A percentile compares a stretch with the other conserved stretches of the same genome.
Evolutionary conservation across 2,113 vertebrate genomes (phyloP).

Genomic region (Oncorhynchus kisutch): DNA sequence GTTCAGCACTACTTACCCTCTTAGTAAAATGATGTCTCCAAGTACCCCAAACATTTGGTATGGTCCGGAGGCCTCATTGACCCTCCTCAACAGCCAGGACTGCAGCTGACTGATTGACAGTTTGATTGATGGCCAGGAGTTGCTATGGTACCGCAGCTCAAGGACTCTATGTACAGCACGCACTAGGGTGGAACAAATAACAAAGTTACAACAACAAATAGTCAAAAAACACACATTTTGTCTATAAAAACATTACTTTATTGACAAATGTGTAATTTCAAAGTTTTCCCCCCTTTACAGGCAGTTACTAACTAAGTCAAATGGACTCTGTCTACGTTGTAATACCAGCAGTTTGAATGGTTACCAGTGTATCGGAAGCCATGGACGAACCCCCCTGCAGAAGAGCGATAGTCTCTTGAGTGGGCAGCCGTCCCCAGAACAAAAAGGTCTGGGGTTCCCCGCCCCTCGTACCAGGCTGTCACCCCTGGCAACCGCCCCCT

Average conservation of each 20-base stretch:
- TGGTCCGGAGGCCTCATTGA: conserved; percentile 90
- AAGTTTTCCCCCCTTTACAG: not conserved
- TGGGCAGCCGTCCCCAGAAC: conserved; percentile 89
- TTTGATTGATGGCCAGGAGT: conserved; percentile 78
- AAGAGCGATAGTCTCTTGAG: conserved; percentile 88
- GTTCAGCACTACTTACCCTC: conserved; percentile 76
- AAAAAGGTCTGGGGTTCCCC: conserved; percentile 82
- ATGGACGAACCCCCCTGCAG: conserved; percentile 94
- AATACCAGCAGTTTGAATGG: not conserved
- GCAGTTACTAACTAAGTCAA: not conserved
- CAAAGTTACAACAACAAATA: not conserved
- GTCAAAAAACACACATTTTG: not conserved
- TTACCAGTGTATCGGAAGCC: conserved; percentile 97
- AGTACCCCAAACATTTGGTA: conserved; percentile 97
- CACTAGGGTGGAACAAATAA: conserved; percentile 60
- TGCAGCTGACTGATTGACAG: conserved; percentile 82
- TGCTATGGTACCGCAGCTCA: conserved; percentile 85
- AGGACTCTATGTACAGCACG: conserved; percentile 86
- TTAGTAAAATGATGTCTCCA: conserved; percentile 87
- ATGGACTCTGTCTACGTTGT: not conserved
- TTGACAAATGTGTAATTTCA: not conserved
- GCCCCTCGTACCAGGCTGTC: conserved; percentile 87
- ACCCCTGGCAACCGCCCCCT: conserved; percentile 86
- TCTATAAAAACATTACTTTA: not conserved
- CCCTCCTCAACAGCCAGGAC: conserved; percentile 82